Base-by-base conservation (phyloP, 2,888 invertebrate species). In the Noctua fimbriata region DNA sequence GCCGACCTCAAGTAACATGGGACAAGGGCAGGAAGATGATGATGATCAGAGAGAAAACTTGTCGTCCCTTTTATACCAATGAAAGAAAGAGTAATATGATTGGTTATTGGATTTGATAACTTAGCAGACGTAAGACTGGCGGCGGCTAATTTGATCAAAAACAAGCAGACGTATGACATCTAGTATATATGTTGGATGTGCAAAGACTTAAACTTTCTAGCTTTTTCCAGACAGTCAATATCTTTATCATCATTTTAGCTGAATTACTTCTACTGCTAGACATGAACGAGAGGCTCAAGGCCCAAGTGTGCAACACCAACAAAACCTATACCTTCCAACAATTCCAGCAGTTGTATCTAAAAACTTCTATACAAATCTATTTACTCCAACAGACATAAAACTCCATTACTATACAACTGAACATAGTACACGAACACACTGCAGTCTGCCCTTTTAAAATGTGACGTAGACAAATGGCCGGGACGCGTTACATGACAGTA, bases 391-490 rank as follows among this genome's bases (percentile, higher is more conserved):
- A 60, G n/a, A 73, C 32, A 69, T 32, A 82, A 69, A 83, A 65
- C 36, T 49, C 55, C 70, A 75, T 82, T 78, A 49, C 69, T 78
- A 73, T 69, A 80, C 14, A 79, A 76, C 69, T 78, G 79, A 73
- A 83, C 63, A 70, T 63, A 67, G 24, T 12, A 77, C 21, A 66
- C 28, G 69, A 72, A 66, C 18, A 49, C 71, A n/a, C 41, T 78
- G 82, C 86, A 82, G 80, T 82, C 79, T 78, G 86, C 73, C 89
- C 89, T 89, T 90, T 89, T 89, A 89, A 89, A 89, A 81, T 72
- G 79, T 81, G 89, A 90, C 89, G 52, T 49, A 84, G 88, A 89
- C 90, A 90, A 90, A 90, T 89, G 87, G 82, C 70, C 18, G 84
- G 74, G 80, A 82, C 87, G 76, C 63, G 69, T 55, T 72, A 87